phyloP scores from a whole-genome alignment of 2,113 vertebrate species.

The Takifugu bimaculatus region DNA sequence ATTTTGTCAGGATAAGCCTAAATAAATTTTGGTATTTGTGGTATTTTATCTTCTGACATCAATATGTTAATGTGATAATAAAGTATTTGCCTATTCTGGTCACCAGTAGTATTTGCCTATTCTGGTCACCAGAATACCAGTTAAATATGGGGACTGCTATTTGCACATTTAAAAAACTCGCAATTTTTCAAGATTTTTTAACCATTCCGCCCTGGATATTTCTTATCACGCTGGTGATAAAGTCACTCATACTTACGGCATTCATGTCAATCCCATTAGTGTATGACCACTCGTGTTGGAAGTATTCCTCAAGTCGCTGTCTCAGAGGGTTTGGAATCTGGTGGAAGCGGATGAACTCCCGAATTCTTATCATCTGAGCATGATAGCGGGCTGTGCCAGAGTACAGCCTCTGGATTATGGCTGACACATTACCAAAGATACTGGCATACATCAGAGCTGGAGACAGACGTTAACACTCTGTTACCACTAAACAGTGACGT shows the following conservation, averaged over 20 bases:
- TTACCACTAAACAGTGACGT: background rate
- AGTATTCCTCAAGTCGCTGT: slow-evolving; percentile 95
- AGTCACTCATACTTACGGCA: slow-evolving; percentile 54
- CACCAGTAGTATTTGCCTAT: too few relatives aligned
- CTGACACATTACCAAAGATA: slow-evolving; percentile 84
- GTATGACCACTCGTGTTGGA: slow-evolving; percentile 82
- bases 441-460: slow-evolving; percentile 84
- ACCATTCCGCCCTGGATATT: background rate
- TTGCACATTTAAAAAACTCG: too few relatives aligned
- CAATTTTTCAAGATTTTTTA: too few relatives aligned
- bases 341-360: slow-evolving; percentile 97
- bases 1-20: too few relatives aligned
- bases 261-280: slow-evolving; percentile 46
- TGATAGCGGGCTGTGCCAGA: slow-evolving; percentile 81
- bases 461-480: background rate
- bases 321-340: slow-evolving; percentile 96
- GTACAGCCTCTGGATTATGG: slow-evolving; percentile 83
- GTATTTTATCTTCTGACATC: too few relatives aligned
- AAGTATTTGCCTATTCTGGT: too few relatives aligned
- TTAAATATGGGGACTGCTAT: too few relatives aligned
- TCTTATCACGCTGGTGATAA: too few relatives aligned
- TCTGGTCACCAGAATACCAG: too few relatives aligned
- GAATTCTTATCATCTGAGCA: slow-evolving; percentile 80
- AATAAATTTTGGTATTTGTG: too few relatives aligned
- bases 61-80: too few relatives aligned